Conservation (phyloP, 2,797 vertebrate genomes). For the Microcaecilia unicolor region DNA sequence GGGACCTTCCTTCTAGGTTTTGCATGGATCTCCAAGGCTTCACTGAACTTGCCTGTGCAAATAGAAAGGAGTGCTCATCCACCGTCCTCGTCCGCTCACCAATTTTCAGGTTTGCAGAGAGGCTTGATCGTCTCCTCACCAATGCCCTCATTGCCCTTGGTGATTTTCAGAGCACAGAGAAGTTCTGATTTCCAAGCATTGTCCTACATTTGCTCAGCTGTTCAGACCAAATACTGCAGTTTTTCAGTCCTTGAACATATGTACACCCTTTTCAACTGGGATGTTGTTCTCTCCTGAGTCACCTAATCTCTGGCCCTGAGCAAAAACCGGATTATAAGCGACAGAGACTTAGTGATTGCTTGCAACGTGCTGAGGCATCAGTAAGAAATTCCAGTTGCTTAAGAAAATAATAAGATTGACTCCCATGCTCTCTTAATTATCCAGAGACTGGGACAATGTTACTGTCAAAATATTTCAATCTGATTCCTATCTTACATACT, state of each 20-base stretch:
- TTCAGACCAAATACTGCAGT: no score
- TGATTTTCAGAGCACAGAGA: no score
- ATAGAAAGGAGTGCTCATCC: constrained; percentile 56
- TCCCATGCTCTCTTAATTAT: constrained; percentile 7
- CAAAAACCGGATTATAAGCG: constrained; percentile 26
- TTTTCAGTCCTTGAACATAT: accelerated
- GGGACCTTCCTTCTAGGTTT: constrained; percentile 31
- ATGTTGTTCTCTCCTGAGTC: background rate
- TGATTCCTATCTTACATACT: background rate
- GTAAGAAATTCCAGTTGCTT: constrained; percentile 13
- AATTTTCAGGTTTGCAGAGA: constrained; percentile 65
- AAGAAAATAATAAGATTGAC: constrained; percentile 44
- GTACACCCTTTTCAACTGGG: background rate
- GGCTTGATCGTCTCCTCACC: constrained; percentile 57
- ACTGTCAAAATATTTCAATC: background rate
- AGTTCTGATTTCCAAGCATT: no score
- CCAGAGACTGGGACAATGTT: constrained; percentile 35
- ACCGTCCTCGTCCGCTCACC: constrained; percentile 44
- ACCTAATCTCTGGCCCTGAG: constrained; percentile 11
- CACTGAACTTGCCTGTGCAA: constrained; percentile 67
- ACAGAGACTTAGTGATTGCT: constrained; percentile 3
- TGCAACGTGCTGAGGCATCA: background rate
- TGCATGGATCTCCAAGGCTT: constrained; percentile 79
- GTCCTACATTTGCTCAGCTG: no score
- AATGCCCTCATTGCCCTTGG: constrained; percentile 45